phyloP scores from a whole-genome alignment of 2,113 vertebrate species.

The Bos javanicus region DNA sequence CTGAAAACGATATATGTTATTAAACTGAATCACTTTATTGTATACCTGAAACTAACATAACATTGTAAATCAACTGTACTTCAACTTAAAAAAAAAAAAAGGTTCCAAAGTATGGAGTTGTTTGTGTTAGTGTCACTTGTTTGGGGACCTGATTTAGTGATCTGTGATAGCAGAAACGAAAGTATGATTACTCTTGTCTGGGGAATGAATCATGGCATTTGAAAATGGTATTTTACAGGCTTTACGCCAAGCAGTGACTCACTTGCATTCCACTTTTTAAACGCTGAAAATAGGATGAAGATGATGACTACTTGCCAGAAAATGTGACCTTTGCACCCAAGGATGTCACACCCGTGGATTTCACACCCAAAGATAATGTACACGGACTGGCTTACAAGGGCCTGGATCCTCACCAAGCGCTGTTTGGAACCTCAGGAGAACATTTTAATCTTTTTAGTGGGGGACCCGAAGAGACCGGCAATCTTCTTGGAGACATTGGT shows the following conservation, averaged over 20 bases:
- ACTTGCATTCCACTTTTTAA: constrained; percentile 16
- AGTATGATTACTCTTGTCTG: neutral
- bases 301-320: constrained; percentile 90
- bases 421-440: constrained; percentile 79
- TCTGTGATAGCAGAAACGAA: neutral
- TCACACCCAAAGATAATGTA: constrained; percentile 87
- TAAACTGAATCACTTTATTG: neutral
- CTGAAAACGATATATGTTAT: neutral
- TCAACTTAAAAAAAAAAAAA: neutral
- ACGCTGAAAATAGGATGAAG: constrained; percentile 79
- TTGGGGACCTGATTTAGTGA: neutral
- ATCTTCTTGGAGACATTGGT: constrained; percentile 82
- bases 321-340: constrained; percentile 95
- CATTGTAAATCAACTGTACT: neutral
- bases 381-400: constrained; percentile 95
- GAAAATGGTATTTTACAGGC: neutral
- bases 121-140: neutral
- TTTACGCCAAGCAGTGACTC: neutral
- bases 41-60: neutral
- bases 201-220: constrained; percentile 23
- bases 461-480: constrained; percentile 78
- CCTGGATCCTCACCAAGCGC: constrained; percentile 88
- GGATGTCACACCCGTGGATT: constrained; percentile 91
- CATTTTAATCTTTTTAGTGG: constrained; percentile 85
- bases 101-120: neutral